Conservation (phyloP, 2,797 vertebrate species). For the Lagocephalus sceleratus region DNA sequence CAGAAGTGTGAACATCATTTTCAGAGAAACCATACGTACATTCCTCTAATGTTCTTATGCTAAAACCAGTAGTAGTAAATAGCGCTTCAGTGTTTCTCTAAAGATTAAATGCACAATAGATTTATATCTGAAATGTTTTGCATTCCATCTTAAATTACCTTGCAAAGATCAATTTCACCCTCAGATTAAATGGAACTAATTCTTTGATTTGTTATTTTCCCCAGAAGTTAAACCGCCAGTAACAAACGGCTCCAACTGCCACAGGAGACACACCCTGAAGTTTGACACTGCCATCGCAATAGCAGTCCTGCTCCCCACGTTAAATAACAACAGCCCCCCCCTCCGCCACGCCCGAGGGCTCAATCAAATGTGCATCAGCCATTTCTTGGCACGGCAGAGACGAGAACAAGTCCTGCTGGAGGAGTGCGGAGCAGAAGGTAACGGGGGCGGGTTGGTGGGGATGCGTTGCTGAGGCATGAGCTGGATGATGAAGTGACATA, state of each 20-base stretch:
- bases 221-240: background rate
- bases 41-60: too few species aligned
- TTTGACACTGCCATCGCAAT: constrained; percentile 15
- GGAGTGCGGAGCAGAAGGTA: constrained; percentile 30
- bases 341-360: too few species aligned
- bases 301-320: constrained; percentile 7
- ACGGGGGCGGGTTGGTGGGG: constrained; percentile 1
- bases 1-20: too few species aligned
- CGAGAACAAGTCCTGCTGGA: constrained; percentile 16
- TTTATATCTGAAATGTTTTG: too few species aligned
- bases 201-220: too few species aligned
- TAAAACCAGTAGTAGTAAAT: too few species aligned
- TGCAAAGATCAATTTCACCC: too few species aligned
- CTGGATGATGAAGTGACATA: constrained; percentile 42
- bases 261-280: constrained; percentile 13
- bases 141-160: too few species aligned
- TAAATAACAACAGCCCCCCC: constrained; percentile 17
- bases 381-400: constrained; percentile 25
- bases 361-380: constrained; percentile 18
- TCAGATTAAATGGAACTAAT: too few species aligned
- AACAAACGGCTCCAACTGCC: constrained; percentile 12
- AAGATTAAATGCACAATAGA: too few species aligned
- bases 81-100: too few species aligned
- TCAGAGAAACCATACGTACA: too few species aligned
- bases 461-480: constrained; percentile 23